Percentiles rank a stretch among this genome's conserved stretches.
Conservation (phyloP, 2,888 invertebrate genomes). For the Meiosimyza platycephala region DNA sequence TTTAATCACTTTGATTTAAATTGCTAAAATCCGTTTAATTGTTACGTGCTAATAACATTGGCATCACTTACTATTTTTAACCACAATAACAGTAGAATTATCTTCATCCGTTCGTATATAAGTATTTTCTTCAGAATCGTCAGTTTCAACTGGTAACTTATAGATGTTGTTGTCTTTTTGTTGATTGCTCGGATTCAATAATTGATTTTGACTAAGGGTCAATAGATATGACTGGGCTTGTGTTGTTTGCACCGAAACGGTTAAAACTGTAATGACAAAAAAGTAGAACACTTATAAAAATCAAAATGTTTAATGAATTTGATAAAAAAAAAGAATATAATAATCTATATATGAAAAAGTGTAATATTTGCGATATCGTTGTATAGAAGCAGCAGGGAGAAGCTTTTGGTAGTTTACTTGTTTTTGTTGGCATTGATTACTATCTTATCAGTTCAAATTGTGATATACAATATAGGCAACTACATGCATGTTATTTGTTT, state of each 20-base stretch:
- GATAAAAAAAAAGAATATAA: constrained; percentile 13
- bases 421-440: too few species aligned
- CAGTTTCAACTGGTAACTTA: neutral
- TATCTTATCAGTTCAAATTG: too few species aligned
- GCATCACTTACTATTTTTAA: constrained; percentile 56
- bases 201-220: constrained; percentile 44
- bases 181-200: neutral
- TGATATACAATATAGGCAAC: too few species aligned
- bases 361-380: neutral
- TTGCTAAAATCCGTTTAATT: too few species aligned
- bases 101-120: constrained; percentile 42
- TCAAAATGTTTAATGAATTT: constrained; percentile 32
- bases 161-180: neutral
- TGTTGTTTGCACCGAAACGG: constrained; percentile 53
- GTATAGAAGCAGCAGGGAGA: neutral
- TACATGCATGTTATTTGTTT: too few species aligned
- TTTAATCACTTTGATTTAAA: too few species aligned
- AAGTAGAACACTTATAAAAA: constrained; percentile 12
- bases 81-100: constrained; percentile 56
- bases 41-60: too few species aligned
- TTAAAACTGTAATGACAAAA: constrained; percentile 59
- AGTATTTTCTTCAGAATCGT: neutral
- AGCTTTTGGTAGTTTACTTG: too few species aligned
- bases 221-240: constrained; percentile 58
- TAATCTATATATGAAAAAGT: constrained; percentile 25